Evolutionary conservation across 1,140 invertebrate genomes (phyloP), one percentile per base, ranked within the genome.

Genomic region (Aethina tumida): DNA sequence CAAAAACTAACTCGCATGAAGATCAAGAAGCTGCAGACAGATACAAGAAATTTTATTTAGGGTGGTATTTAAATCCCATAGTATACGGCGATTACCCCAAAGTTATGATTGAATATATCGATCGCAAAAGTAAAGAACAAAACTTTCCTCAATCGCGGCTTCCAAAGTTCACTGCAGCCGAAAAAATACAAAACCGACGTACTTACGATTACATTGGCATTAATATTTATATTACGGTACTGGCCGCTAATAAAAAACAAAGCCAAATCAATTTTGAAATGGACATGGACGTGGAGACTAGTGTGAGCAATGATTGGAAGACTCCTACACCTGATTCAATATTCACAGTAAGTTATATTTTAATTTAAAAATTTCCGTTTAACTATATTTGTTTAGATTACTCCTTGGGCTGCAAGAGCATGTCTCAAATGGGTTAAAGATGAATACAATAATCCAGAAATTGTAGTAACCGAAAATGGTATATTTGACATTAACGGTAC

Each of bases 381-480:
- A n/a, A n/a, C n/a, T n/a, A n/a, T n/a, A n/a, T n/a, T n/a, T n/a
- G n/a, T n/a, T n/a, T 6, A 29, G 27, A 13, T 29, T 29, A 12
- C 10, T 7, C 78, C 81, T 2, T 75, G 71, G 63, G 80, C 79
- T 4, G 68, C 84, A 43, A 65, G 76, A 15, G 70, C 70, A 41
- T 55, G 74, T 17, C 50, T 82, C 12, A 72, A 73, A 30, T 76
- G 71, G 66, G 65, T 84, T 7, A 64, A 65, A 28, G 49, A 58
- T 0, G 57, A 67, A 8, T 84, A 79, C 48, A 56, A 68, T 31
- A 74, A 79, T 53, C 66, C 71, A 0, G 45, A 59, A 8, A 61
- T 82, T 0, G 62, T 76, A 5, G 60, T 84, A 2, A 77, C 76
- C 0, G 81, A 84, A 67, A 84, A 81, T 52, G 82, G 81, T 14